Evolutionary conservation across 2,888 invertebrate species (phyloP).

Genomic region (Epistrophe eligans): DNA sequence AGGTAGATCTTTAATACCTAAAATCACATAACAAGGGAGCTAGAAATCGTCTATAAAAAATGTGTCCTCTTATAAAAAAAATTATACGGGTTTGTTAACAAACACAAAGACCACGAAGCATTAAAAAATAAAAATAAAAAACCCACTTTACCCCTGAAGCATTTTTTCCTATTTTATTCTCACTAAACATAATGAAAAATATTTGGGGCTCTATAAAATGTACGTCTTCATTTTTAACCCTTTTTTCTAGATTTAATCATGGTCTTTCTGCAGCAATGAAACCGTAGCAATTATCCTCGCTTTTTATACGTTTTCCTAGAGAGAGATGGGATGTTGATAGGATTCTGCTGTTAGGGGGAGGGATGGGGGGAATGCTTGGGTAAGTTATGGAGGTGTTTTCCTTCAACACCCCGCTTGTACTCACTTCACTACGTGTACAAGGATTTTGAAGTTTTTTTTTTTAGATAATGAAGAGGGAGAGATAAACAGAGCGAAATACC

Average conservation of each 20-base stretch:
- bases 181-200: constrained; percentile 47
- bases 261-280: constrained; percentile 45
- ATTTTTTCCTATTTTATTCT: constrained; percentile 11
- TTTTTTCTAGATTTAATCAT: constrained; percentile 56
- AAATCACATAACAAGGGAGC: background rate
- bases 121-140: constrained; percentile 17
- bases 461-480: constrained; percentile 59
- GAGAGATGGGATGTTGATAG: constrained; percentile 10
- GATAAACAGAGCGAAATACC: constrained; percentile 10
- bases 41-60: background rate
- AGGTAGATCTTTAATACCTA: background rate
- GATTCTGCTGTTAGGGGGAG: background rate
- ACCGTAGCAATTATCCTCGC: constrained; percentile 61
- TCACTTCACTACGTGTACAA: constrained; percentile 28
- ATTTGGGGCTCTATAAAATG: constrained; percentile 58
- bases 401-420: constrained; percentile 46
- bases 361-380: constrained; percentile 7
- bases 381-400: constrained; percentile 67
- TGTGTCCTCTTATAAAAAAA: constrained; percentile 13
- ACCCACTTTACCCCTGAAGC: background rate
- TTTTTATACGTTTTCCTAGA: constrained; percentile 25
- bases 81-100: constrained; percentile 17
- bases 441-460: constrained; percentile 38
- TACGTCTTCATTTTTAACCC: constrained; percentile 67
- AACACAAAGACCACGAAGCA: constrained; percentile 20